A percentile compares a stretch with the other conserved stretches of the same genome.
Evolutionary conservation across 1,140 invertebrate genomes (phyloP).

Genomic region (Lasioglossum albipes): DNA sequence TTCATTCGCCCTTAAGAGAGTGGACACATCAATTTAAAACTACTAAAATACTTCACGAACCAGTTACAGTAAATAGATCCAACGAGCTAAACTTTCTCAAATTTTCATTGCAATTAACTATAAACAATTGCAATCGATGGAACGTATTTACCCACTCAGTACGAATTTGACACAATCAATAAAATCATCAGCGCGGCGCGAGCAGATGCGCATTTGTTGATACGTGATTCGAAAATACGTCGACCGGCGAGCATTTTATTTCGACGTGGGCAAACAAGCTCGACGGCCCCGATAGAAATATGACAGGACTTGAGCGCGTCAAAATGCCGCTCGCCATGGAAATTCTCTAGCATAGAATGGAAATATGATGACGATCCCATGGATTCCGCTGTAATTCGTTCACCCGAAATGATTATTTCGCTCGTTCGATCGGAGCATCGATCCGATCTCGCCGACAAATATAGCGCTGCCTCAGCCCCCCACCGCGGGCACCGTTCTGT

Average conservation of each 20-base stretch:
- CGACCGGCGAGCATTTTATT: not conserved
- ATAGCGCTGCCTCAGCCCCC: too few species aligned
- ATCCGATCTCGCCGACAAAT: not conserved
- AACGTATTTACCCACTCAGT: not conserved
- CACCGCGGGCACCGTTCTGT: conserved; percentile 11
- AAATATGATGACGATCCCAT: not conserved
- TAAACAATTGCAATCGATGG: too few species aligned
- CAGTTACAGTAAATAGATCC: too few species aligned
- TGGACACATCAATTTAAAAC: too few species aligned
- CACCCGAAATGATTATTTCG: conserved; percentile 16
- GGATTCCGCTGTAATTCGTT: not conserved
- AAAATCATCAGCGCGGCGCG: not conserved
- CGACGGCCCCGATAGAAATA: not conserved
- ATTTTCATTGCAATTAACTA: too few species aligned
- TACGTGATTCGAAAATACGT: not conserved
- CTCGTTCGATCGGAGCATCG: not conserved
- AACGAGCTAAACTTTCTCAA: too few species aligned
- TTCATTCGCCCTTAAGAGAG: too few species aligned
- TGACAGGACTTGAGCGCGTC: not conserved
- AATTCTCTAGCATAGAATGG: not conserved
- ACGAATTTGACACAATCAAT: not conserved
- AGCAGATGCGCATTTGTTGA: not conserved
- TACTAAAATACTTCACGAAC: too few species aligned
- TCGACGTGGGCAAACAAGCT: not conserved
- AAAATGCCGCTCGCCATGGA: too few species aligned